Evolutionary conservation across 2,113 vertebrate genomes (phyloP).

Genomic region (Arvicanthis niloticus): DNA sequence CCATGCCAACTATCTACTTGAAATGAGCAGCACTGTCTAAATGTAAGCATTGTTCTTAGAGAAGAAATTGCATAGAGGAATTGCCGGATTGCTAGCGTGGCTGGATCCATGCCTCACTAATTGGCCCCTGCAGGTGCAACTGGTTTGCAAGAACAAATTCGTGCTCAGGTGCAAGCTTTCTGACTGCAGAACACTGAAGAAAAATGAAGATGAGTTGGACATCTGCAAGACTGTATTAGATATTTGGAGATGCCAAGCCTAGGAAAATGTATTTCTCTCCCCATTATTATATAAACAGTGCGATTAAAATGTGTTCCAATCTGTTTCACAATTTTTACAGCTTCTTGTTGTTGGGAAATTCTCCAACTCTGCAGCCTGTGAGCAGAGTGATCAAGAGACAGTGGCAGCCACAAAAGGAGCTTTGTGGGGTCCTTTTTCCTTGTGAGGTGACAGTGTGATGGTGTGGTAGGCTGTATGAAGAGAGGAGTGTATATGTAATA

Average conservation of each 20-base stretch:
- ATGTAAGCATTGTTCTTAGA: conserved; percentile 10
- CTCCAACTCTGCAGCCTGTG: neutral
- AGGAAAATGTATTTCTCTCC: neutral
- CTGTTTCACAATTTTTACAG: neutral
- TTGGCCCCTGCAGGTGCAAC: conserved; percentile 19
- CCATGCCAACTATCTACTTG: neutral
- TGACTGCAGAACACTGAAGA: neutral
- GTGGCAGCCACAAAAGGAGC: neutral
- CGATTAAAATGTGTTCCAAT: neutral
- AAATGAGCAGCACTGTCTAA: neutral
- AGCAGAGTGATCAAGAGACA: neutral
- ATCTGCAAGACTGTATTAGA: neutral
- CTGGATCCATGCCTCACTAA: neutral
- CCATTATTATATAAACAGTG: neutral
- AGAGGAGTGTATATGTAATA: neutral
- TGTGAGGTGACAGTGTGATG: neutral
- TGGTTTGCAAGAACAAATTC: conserved; percentile 54
- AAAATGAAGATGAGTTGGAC: neutral
- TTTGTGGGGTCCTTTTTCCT: neutral
- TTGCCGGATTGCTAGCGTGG: conserved; percentile 7
- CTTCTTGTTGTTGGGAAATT: neutral
- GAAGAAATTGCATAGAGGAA: neutral
- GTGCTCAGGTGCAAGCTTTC: conserved; percentile 18
- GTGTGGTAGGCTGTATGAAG: neutral
- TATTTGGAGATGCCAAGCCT: neutral